Conservation (phyloP, 2,113 vertebrate genomes). For the Euleptes europaea region DNA sequence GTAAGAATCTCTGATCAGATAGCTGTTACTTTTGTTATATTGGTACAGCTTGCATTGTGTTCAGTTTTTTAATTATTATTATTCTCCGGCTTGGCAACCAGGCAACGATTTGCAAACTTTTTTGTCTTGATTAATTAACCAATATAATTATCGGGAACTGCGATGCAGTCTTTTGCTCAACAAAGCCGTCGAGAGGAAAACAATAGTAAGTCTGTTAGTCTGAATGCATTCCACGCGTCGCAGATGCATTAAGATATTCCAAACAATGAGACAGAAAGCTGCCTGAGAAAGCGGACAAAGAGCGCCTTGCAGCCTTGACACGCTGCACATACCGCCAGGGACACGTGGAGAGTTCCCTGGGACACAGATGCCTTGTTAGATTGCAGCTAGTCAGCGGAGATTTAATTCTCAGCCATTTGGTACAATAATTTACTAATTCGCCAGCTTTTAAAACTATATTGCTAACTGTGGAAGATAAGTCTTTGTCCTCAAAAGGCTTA, state of each 20-base stretch:
- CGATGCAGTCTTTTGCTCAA: slow-evolving; percentile 80
- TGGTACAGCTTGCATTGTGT: slow-evolving; percentile 80
- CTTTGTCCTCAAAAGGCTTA: slow-evolving; percentile 74
- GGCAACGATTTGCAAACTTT: slow-evolving; percentile 86
- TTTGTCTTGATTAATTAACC: slow-evolving; percentile 89
- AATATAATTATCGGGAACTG: slow-evolving; percentile 86
- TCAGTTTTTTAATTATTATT: slow-evolving; percentile 58
- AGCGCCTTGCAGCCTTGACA: slow-evolving; percentile 78
- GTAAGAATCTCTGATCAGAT: slow-evolving; percentile 84
- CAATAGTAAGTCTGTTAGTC: slow-evolving; percentile 86
- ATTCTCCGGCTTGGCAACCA: slow-evolving; percentile 82
- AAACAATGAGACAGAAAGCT: slow-evolving; percentile 86
- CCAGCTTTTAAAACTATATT: slow-evolving; percentile 78
- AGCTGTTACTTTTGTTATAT: slow-evolving; percentile 85
- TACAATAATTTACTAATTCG: slow-evolving; percentile 84
- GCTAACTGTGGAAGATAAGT: slow-evolving; percentile 60
- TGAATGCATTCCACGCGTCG: slow-evolving; percentile 86
- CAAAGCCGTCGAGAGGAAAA: slow-evolving; percentile 81
- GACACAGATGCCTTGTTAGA: slow-evolving; percentile 86
- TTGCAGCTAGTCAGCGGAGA: slow-evolving; percentile 83
- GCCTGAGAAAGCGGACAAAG: slow-evolving; percentile 82
- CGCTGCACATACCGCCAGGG: slow-evolving; percentile 82
- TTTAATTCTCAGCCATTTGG: slow-evolving; percentile 87
- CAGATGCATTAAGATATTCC: slow-evolving; percentile 86
- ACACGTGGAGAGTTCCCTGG: slow-evolving; percentile 79